Evolutionary conservation across 2,888 invertebrate species (phyloP), one percentile per base, ranked within the genome.

Genomic region (Empis livida): DNA sequence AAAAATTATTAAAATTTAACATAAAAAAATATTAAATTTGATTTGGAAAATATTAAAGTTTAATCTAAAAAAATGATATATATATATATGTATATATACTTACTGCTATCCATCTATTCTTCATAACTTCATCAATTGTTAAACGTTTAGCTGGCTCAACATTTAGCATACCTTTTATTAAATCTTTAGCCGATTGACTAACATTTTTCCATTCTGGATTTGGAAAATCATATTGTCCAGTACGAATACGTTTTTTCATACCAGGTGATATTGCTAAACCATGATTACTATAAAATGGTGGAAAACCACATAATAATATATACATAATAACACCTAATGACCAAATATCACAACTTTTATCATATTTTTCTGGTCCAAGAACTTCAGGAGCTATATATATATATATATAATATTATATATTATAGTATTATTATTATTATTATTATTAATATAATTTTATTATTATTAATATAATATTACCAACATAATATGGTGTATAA

Each of bases 281-380:
- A 61, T 95, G 92, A 68, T 94, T 93, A 62, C 95, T 95, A 71
- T 96, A 99, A 73, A 99, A 99, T 1, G 99, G 99, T 10, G 99
- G 99, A 70, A 95, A 99, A 0, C 99, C 99, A 67, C 97, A 97
- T 51, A 99, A 75, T 74, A 99, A 72, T 61, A 99, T 99, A 68
- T 99, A 99, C 93, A 96, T 97, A 53, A 99, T 97, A 27, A 99
- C 97, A 17, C 97, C 97, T 49, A 99, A 72, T 0, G 96, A 95
- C 97, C 99, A 99, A 63, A 99, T 86, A 75, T 99, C 99, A 73
- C 99, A 99, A 55, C 94, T 94, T 67, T 94, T 96, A 72, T 97
- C 97, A 65, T 97, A 99, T 64, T 94, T 96, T 67, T 94, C 93
- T 6, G 95, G 91, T 2, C 95, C 95, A 46, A 97, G 72, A 6